Conservation (phyloP, 2,888 invertebrate species). For the Alloscopus bannaensis region DNA sequence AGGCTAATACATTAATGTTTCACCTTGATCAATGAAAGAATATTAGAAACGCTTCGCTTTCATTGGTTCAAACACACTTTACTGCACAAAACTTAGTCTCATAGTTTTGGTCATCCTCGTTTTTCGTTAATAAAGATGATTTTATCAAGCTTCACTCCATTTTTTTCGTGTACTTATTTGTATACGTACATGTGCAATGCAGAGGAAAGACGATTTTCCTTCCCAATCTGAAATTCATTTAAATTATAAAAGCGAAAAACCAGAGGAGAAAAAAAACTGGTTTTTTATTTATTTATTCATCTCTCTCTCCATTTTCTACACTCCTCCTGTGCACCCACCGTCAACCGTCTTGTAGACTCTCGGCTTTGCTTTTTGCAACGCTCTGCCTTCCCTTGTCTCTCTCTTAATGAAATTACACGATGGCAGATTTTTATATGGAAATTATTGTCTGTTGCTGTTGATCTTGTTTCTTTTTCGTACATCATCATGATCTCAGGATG, state of each 20-base stretch:
- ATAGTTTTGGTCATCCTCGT: too few relatives aligned
- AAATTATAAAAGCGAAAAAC: slow-evolving; percentile 25
- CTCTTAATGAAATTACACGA: slow-evolving; percentile 23
- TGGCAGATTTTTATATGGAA: slow-evolving; percentile 35
- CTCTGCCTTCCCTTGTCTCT: not conserved
- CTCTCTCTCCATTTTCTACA: slow-evolving; percentile 33
- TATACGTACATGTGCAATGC: not conserved
- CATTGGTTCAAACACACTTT: too few relatives aligned
- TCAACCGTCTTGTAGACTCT: not conserved
- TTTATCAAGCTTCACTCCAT: too few relatives aligned
- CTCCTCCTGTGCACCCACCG: slow-evolving; percentile 8
- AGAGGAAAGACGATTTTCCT: slow-evolving; percentile 31
- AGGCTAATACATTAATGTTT: too few relatives aligned
- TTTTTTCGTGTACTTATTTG: too few relatives aligned
- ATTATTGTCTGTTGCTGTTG: slow-evolving; percentile 25
- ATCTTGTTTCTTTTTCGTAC: slow-evolving; percentile 39
- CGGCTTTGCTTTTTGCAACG: slow-evolving; percentile 7
- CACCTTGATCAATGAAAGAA: too few relatives aligned
- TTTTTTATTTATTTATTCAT: slow-evolving; percentile 44
- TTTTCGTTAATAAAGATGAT: too few relatives aligned
- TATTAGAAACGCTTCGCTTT: too few relatives aligned
- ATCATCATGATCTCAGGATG: not conserved
- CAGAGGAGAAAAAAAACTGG: slow-evolving; percentile 47
- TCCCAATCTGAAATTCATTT: slow-evolving; percentile 47
- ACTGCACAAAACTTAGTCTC: too few relatives aligned